These are phyloP conservation scores for Leucophora obtusa DNA, from an alignment of 2,888 invertebrate genomes.

Conservation along the genomic window DNA sequence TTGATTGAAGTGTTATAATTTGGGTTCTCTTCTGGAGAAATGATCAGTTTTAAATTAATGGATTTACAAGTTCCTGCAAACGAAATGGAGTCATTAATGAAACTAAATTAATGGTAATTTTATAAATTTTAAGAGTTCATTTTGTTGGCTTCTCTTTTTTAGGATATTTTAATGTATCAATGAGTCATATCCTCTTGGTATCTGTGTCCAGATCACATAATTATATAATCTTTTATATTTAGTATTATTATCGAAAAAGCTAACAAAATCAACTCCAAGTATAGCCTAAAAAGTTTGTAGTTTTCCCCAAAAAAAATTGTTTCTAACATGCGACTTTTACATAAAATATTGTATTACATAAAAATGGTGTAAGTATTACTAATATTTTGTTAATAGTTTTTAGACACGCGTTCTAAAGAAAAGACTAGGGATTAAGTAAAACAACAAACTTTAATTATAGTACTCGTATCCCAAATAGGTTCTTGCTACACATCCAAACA, in stretches of 20 bases:
- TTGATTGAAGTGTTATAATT: constrained; percentile 18
- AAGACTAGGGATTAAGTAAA: neutral
- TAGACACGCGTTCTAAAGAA: constrained; percentile 12
- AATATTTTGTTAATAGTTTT: constrained; percentile 29
- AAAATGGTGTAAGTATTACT: constrained; percentile 29
- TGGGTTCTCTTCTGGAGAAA: neutral
- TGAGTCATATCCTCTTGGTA: too few relatives aligned
- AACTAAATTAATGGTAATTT: too few relatives aligned
- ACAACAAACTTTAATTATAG: neutral
- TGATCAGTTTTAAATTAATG: neutral
- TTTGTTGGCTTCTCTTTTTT: too few relatives aligned
- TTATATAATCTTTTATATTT: too few relatives aligned
- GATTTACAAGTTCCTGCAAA: neutral
- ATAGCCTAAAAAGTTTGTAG: neutral
- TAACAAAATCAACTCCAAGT: neutral
- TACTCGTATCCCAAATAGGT: neutral
- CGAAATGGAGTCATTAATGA: neutral
- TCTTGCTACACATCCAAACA: neutral
- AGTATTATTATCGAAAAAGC: neutral
- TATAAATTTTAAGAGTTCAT: too few relatives aligned
- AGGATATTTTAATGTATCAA: too few relatives aligned
- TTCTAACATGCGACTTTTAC: neutral
- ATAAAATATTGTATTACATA: constrained; percentile 13
- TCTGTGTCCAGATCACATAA: too few relatives aligned
- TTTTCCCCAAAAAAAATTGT: neutral